phyloP scores from a whole-genome alignment of 2,797 vertebrate species.

The Hippoglossus hippoglossus region DNA sequence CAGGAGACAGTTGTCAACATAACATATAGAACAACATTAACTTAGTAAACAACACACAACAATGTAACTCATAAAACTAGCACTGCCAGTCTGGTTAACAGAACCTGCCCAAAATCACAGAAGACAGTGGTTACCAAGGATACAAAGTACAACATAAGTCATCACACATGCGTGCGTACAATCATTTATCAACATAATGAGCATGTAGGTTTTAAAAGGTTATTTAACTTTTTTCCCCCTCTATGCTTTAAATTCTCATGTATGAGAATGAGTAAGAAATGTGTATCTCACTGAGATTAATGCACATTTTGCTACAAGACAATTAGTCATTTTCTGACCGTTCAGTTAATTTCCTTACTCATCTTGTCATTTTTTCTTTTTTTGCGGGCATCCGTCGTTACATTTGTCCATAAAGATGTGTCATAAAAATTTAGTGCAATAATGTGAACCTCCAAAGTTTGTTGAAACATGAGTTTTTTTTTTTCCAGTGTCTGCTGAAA shows the following conservation, averaged over 20 bases:
- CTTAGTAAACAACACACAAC: slow-evolving; percentile 95
- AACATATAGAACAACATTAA: slow-evolving; percentile 95
- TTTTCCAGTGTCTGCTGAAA: slow-evolving; percentile 86
- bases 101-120: slow-evolving; percentile 90
- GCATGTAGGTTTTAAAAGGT: slow-evolving; percentile 91
- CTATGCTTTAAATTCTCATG: slow-evolving; percentile 97
- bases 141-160: slow-evolving; percentile 96
- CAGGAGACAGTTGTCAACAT: slow-evolving; percentile 83
- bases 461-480: slow-evolving; percentile 85
- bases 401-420: slow-evolving; percentile 96
- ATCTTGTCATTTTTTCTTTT: slow-evolving; percentile 80
- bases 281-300: slow-evolving; percentile 99
- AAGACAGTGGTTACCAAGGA: slow-evolving; percentile 97
- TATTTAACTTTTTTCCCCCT: slow-evolving; percentile 82
- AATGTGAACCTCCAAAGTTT: slow-evolving; percentile 94
- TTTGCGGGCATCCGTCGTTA: slow-evolving; percentile 91
- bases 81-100: slow-evolving; percentile 91
- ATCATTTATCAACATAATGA: slow-evolving; percentile 99
- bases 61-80: slow-evolving; percentile 90
- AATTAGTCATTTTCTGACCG: slow-evolving; percentile 94
- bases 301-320: slow-evolving; percentile 99
- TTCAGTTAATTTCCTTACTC: slow-evolving; percentile 88
- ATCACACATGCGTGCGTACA: slow-evolving; percentile 97
- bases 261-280: slow-evolving; percentile 99
- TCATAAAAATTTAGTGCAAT: slow-evolving; percentile 99